Conservation (phyloP, 2,113 vertebrate species). For the Cebus imitator region DNA sequence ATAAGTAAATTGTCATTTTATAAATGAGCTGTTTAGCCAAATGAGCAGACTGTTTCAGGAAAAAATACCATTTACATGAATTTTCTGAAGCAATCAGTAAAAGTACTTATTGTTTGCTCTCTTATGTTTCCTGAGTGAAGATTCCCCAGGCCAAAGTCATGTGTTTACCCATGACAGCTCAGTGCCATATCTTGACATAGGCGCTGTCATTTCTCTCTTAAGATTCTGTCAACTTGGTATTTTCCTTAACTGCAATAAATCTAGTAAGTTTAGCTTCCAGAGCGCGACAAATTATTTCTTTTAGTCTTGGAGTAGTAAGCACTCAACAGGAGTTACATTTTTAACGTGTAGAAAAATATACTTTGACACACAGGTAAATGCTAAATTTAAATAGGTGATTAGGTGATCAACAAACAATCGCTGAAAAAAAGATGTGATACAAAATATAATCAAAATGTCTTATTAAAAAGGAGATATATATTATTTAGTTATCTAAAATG, state of each 20-base stretch:
- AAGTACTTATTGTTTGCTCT: neutral
- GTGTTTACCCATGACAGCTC: neutral
- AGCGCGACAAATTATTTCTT: neutral
- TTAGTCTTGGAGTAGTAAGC: neutral
- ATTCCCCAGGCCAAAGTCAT: neutral
- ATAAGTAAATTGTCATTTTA: neutral
- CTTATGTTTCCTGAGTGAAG: slow-evolving; percentile 12
- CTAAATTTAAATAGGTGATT: neutral
- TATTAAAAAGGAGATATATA: neutral
- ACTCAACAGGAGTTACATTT: neutral
- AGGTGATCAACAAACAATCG: neutral
- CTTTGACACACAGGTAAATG: neutral
- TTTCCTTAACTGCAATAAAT: neutral
- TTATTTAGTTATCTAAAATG: neutral
- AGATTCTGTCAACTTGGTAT: neutral
- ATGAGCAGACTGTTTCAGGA: neutral
- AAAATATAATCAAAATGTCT: neutral
- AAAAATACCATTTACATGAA: neutral
- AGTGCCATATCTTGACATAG: neutral
- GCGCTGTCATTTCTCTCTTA: neutral
- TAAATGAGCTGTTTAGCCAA: neutral
- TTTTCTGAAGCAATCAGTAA: neutral
- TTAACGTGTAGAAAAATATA: neutral
- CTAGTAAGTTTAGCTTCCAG: neutral
- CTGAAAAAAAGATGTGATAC: neutral